Base-by-base conservation (phyloP, 2,888 invertebrate species). In the Trisateles emortualis region DNA sequence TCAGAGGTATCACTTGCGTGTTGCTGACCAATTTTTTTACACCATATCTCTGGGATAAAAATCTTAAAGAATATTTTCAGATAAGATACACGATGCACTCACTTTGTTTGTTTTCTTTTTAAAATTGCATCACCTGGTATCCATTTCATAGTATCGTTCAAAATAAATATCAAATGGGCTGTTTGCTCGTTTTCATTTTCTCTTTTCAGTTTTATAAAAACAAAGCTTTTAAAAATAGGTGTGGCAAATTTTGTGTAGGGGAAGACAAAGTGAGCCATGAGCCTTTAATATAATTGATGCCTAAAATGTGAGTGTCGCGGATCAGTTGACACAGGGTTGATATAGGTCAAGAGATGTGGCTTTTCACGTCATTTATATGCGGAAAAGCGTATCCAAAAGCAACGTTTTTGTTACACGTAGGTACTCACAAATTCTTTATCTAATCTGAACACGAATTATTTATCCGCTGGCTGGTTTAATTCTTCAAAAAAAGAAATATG, bases 251-350 rank as follows among this genome's bases (percentile, higher is more conserved):
- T 33, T 33, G 14, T 17, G 8, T 17, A 5, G 13, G n/a, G 6
- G 6, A 9, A 32, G 30, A 19, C 16, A 13, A 24, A 24, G 10
- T 17, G 16, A 33, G 26, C 1, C 10, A 4, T 24, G 45, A 16
- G 36, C 17, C 16, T 45, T 3, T 29, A 48, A 40, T 9, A 32
- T 24, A 47, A 39, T 39, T 39, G 22, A 39, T 6, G 22, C 1
- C n/a, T 17, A 22, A 16, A 48, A 30, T 39, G 36, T 32, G 30
- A 16, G 22, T 50, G 16, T 30, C 22, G 38, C 26, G 30, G 38
- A 32, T 24, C 38, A 32, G 36, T 38, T 50, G 43, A 50, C 43
- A 39, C 11, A 11, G 43, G 50, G 24, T 38, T 50, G 50, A 50
- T 43, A 43, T 42, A 43, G 50, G 50, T 42, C 50, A 38, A 22